phyloP scores from a whole-genome alignment of 2,797 vertebrate genomes.

The Liasis olivaceus region DNA sequence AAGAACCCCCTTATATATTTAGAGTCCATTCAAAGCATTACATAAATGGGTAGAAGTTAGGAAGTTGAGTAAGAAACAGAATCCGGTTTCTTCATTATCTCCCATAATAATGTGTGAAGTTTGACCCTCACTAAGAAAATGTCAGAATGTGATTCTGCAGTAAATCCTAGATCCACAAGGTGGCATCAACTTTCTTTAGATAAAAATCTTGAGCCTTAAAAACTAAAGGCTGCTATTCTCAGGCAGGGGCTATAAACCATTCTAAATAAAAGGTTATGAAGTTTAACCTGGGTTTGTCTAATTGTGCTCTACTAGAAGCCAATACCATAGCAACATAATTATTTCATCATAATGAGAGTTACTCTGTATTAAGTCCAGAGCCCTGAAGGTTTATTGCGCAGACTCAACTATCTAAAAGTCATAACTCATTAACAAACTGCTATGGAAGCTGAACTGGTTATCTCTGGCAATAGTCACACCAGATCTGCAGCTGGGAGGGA shows the following conservation, averaged over 20 bases:
- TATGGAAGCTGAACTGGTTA: neutral
- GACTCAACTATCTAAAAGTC: fast-evolving
- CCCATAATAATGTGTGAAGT: neutral
- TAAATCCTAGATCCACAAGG: slow-evolving; percentile 46
- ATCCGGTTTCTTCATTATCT: neutral
- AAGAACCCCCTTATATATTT: neutral
- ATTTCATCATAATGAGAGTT: neutral
- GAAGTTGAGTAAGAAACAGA: neutral
- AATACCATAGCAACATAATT: neutral
- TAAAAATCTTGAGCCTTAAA: neutral
- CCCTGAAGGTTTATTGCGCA: fast-evolving
- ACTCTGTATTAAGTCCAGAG: fast-evolving
- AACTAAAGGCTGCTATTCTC: neutral
- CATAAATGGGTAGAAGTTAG: neutral
- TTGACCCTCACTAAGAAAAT: neutral
- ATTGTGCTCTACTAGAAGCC: slow-evolving; percentile 3
- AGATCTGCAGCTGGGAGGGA: neutral
- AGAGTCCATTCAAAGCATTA: neutral
- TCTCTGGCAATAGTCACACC: neutral
- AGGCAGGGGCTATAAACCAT: neutral
- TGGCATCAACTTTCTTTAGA: slow-evolving; percentile 55
- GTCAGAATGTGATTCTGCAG: neutral
- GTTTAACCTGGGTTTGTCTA: neutral
- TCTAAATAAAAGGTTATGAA: neutral
- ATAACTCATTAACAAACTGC: neutral